These are phyloP conservation scores for Acrobasis repandana DNA, from an alignment of 2,888 invertebrate genomes.

Conservation along the genomic window DNA sequence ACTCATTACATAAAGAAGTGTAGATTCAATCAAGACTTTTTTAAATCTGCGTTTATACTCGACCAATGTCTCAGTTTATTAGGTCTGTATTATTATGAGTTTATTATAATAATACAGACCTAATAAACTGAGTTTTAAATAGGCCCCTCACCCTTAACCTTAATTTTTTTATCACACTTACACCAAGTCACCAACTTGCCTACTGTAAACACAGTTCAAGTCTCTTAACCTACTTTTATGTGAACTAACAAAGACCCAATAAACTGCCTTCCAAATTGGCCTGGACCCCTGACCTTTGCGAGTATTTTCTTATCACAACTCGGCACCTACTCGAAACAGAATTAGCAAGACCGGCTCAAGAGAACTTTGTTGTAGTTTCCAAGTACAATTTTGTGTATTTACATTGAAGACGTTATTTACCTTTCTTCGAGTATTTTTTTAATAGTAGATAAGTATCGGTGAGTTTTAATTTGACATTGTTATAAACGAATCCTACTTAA, in stretches of 20 bases:
- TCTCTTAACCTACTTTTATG: constrained; percentile 24
- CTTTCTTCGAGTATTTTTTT: not conserved
- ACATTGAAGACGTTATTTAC: not conserved
- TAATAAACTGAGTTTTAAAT: too few relatives aligned
- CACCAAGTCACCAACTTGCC: not conserved
- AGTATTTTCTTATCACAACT: constrained; percentile 28
- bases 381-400: not conserved
- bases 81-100: too few relatives aligned
- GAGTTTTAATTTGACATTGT: too few relatives aligned
- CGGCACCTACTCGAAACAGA: constrained; percentile 20
- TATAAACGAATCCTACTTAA: too few relatives aligned
- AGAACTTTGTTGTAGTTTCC: constrained; percentile 1
- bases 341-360: constrained; percentile 4
- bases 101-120: too few relatives aligned
- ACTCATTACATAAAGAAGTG: too few relatives aligned
- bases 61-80: too few relatives aligned
- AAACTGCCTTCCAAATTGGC: constrained; percentile 30
- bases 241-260: constrained; percentile 29
- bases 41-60: too few relatives aligned
- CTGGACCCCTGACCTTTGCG: constrained; percentile 28
- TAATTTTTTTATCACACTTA: not conserved
- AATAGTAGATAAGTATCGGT: not conserved
- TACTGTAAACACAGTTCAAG: not conserved
- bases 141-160: too few relatives aligned
- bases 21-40: too few relatives aligned